Percentiles rank a stretch among this genome's conserved stretches.
These are phyloP conservation scores for Drosophila longiperda DNA, from an alignment of 2,888 invertebrate genomes.

Conservation along the genomic window DNA sequence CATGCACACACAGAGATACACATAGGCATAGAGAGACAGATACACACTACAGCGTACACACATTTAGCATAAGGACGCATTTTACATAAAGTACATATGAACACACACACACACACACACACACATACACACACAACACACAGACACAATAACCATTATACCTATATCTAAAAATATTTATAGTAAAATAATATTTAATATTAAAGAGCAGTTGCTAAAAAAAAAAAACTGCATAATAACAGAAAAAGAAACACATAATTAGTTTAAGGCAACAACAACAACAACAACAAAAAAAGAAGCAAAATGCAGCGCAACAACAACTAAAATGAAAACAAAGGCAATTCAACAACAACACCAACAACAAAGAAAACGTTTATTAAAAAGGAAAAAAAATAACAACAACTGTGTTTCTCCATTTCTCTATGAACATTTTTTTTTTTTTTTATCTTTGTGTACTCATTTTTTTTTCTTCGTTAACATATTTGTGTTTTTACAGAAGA, in stretches of 20 bases:
- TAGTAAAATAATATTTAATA: slow-evolving; percentile 74
- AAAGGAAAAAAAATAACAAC: slow-evolving; percentile 50
- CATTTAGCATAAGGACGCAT: slow-evolving; percentile 47
- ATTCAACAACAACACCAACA: slow-evolving; percentile 43
- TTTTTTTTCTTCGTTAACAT: neutral
- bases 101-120: slow-evolving; percentile 20
- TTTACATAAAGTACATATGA: slow-evolving; percentile 17
- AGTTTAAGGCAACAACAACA: slow-evolving; percentile 33
- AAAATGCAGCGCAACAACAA: slow-evolving; percentile 46
- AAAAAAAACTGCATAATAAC: slow-evolving; percentile 11
- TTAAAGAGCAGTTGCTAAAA: slow-evolving; percentile 43
- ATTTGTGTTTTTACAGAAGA: slow-evolving; percentile 29
- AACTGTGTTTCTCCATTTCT: slow-evolving; percentile 47
- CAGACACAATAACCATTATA: slow-evolving; percentile 46
- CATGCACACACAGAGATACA: slow-evolving; percentile 12
- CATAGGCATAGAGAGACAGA: slow-evolving; percentile 6
- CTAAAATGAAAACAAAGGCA: slow-evolving; percentile 32
- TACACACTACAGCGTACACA: slow-evolving; percentile 2
- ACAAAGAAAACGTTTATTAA: slow-evolving; percentile 60
- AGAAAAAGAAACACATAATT: slow-evolving; percentile 28
- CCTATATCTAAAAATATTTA: slow-evolving; percentile 65
- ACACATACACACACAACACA: slow-evolving; percentile 23
- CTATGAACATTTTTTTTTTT: slow-evolving; percentile 7
- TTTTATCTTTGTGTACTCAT: slow-evolving; percentile 2
- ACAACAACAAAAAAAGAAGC: slow-evolving; percentile 18